Evolutionary conservation across 2,888 invertebrate genomes (phyloP), one percentile per base, ranked within the genome.

Genomic region (Catocala sponsa): DNA sequence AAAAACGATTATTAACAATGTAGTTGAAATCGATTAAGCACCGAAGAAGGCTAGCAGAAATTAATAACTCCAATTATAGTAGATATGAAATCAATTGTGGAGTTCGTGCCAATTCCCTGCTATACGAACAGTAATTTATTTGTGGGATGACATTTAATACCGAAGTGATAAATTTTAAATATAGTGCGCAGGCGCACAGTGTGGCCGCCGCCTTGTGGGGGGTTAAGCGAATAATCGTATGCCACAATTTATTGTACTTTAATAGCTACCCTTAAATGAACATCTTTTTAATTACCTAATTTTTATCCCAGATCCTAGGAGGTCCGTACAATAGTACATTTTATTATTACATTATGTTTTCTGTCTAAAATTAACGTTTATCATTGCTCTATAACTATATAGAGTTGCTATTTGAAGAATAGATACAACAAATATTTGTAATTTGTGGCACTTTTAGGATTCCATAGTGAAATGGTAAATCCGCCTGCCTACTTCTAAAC

Each of bases 231-330:
- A 87, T 86, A 79, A 84, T 82, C 79, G 84, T 79, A 72, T 70
- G 63, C 65, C 74, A 66, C 83, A 80, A 87, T 91, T 88, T 87
- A 86, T 90, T 87, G 88, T 70, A 68, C 76, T 86, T 90, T 91
- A 91, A 90, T 89, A 86, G 86, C 83, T 76, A 81, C 87, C 91
- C 90, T 90, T 91, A 90, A 91, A 91, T 85, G 90, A 89, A 83
- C 86, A 77, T 84, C 81, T 82, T 83, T 89, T 91, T 92, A 92
- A 92, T 92, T 88, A 83, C 85, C 87, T 87, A 88, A 92, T 90
- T 85, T 86, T 86, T 86, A 87, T 87, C 82, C 83, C 75, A 70
- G 74, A 79, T 83, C 72, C 84, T 87, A 87, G 90, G 89, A 87
- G 89, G 89, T 91, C 89, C 79, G 50, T 66, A 68, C 49, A 68